phyloP scores from a whole-genome alignment of 1,140 invertebrate species.

The Zaprionus capensis region DNA sequence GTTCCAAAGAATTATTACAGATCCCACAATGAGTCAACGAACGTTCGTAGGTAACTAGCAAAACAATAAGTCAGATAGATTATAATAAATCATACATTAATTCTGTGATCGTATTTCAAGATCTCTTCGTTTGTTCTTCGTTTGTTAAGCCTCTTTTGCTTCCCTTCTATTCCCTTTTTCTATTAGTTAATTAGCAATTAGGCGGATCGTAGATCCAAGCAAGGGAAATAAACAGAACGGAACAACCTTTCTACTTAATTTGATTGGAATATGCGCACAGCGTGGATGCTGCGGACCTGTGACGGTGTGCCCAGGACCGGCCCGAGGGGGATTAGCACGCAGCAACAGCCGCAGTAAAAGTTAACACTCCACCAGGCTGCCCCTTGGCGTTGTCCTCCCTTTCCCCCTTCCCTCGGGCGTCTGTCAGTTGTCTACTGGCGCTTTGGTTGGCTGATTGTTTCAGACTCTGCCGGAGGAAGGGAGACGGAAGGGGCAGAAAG shows the following conservation, averaged over 20 bases:
- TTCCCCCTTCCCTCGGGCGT: constrained; percentile 15
- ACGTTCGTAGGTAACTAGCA: background rate
- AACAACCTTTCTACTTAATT: constrained; percentile 76
- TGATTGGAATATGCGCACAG: constrained; percentile 76
- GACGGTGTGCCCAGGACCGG: constrained; percentile 14
- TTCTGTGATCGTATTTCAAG: background rate
- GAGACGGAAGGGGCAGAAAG: constrained; percentile 17
- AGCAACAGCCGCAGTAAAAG: constrained; percentile 41
- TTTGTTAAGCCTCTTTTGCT: background rate
- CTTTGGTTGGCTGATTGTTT: constrained; percentile 81
- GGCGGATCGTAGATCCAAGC: background rate
- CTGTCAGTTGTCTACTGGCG: constrained; percentile 67
- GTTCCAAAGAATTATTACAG: background rate
- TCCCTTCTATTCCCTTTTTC: background rate
- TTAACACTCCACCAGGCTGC: constrained; percentile 23
- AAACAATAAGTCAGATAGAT: background rate
- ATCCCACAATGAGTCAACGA: background rate
- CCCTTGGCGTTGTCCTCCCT: background rate
- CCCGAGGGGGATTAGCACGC: constrained; percentile 63
- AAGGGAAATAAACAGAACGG: background rate
- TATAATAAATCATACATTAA: background rate
- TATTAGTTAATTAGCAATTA: constrained; percentile 25
- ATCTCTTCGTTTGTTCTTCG: background rate
- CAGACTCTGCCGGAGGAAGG: constrained; percentile 49
- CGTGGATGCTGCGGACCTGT: constrained; percentile 4